Evolutionary conservation across 2,113 vertebrate genomes (phyloP), one percentile per base, ranked within the genome.

Genomic region (Callionymus lyra): DNA sequence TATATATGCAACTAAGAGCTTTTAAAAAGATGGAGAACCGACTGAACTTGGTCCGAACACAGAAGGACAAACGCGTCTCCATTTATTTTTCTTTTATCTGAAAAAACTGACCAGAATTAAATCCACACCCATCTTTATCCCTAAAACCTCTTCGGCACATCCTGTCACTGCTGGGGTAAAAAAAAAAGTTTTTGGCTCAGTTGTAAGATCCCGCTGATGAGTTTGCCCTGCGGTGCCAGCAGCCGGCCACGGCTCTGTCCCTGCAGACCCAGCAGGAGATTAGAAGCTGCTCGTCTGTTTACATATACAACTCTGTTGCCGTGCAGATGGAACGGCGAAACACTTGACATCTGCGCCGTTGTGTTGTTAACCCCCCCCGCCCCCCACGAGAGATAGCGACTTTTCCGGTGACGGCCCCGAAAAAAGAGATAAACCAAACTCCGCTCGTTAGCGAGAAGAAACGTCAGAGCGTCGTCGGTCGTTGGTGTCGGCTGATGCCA

Each of bases 271-370:
- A 56, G 65, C 60, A 61, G 67, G 58, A 75, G 63, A 77, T 68
- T 73, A 77, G 67, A 63, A 70, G 75, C 57, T 71, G 69, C 65
- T 68, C 74, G 65, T 70, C 64, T 74, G 61, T 79, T 79, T 74
- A 65, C 67, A 50, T 63, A 57, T 33, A 68, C 68, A 56, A 65
- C 66, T 68, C 59, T 74, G 65, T 76, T 77, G 74, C 63, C 34
- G 63, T 62, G 65, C 70, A 68, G 73, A 71, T 63, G 71, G 68
- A 65, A 53, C 47, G 60, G 56, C 13, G 15, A 39, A 53, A 59
- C 58, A 38, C 45, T 69, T 77, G 74, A 65, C 70, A 70, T 76
- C 50, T 52, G 47, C 27, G 41, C 34, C 4, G 15, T n/a, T 38
- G 52, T 61, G 69, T 59, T 41, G 61, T 51, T 67, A 47, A 55